These are phyloP conservation scores for Nautilus pompilius DNA, from an alignment of 1,140 invertebrate species.

Conservation along the genomic window DNA sequence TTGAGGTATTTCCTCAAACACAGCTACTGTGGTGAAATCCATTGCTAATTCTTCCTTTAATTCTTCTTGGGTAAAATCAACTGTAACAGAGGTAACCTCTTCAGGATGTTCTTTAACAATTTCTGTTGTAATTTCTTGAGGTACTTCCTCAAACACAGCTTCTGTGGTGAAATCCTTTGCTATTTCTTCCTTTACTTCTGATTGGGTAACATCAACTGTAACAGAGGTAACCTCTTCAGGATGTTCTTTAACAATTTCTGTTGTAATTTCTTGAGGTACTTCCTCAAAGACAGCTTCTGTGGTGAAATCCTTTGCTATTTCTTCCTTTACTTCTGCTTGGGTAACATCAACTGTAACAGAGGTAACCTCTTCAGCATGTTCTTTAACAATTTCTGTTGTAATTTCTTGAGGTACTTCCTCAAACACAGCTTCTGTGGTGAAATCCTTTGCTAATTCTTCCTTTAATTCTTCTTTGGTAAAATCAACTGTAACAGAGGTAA, in stretches of 20 bases:
- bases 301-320: slow-evolving; percentile 11
- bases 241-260: slow-evolving; percentile 1
- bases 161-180: slow-evolving; percentile 8
- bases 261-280: slow-evolving; percentile 1
- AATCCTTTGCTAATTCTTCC: slow-evolving; percentile 11
- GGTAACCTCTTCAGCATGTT: slow-evolving; percentile 3
- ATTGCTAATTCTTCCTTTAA: too few relatives aligned
- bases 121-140: slow-evolving; percentile 11
- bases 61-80: too few relatives aligned
- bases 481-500: slow-evolving; percentile 16
- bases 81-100: too few relatives aligned
- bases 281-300: slow-evolving; percentile 10
- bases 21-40: too few relatives aligned
- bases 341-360: not conserved
- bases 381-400: slow-evolving; percentile 11
- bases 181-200: slow-evolving; percentile 10
- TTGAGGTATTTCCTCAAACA: too few relatives aligned
- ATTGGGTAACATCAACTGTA: slow-evolving; percentile 9
- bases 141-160: too few relatives aligned
- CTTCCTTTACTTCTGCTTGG: not conserved
- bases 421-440: slow-evolving; percentile 5
- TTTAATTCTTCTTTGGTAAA: slow-evolving; percentile 21
- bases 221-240: slow-evolving; percentile 6
- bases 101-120: slow-evolving; percentile 7
- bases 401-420: slow-evolving; percentile 7